A percentile compares a stretch with the other conserved stretches of the same genome.
Conservation (phyloP, 2,113 vertebrate species). For the Oreocharis arfaki region DNA sequence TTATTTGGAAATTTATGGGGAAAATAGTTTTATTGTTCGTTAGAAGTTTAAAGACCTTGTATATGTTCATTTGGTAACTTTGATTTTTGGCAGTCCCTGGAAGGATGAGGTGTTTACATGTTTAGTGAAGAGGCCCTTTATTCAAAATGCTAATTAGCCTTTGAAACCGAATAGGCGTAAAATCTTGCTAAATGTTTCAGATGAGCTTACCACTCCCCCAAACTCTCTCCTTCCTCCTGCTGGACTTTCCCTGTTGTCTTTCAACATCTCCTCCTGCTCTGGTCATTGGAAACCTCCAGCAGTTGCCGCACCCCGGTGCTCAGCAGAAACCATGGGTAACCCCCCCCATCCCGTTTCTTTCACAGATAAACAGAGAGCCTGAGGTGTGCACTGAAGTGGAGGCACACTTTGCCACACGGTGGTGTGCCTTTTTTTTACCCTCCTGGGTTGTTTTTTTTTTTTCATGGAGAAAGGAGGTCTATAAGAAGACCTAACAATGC, state of each 20-base stretch:
- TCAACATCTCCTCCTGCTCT: neutral
- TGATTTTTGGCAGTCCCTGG: neutral
- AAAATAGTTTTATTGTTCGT: neutral
- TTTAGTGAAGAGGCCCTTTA: neutral
- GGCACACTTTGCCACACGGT: neutral
- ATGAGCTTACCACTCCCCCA: neutral
- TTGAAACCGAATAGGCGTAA: neutral
- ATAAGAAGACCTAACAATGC: conserved; percentile 48
- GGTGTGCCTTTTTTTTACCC: neutral
- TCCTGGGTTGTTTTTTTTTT: neutral
- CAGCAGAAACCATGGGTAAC: neutral
- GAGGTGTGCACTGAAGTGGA: neutral
- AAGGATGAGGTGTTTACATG: neutral
- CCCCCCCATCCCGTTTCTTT: neutral
- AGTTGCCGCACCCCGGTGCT: neutral
- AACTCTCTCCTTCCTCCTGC: neutral
- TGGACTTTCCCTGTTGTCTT: neutral
- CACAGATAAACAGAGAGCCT: neutral
- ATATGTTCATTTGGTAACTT: neutral
- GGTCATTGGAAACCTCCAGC: neutral
- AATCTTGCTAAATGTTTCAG: neutral
- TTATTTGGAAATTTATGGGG: neutral
- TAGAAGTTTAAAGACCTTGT: neutral
- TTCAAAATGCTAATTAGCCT: neutral
- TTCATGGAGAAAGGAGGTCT: neutral